phyloP scores from a whole-genome alignment of 2,797 vertebrate species.

The Calcarius lapponicus region DNA sequence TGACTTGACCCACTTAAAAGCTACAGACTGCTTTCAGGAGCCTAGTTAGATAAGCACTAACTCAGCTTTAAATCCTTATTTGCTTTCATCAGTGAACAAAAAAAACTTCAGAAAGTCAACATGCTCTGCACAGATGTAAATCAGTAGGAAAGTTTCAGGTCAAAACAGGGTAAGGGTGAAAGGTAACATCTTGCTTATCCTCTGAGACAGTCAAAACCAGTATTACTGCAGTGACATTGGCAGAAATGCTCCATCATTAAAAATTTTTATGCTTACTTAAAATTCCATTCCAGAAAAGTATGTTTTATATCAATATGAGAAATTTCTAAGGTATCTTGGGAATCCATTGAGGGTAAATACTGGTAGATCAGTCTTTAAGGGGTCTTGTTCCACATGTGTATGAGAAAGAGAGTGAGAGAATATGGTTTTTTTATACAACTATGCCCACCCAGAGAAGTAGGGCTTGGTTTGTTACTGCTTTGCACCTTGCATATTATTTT shows the following conservation, averaged over 20 bases:
- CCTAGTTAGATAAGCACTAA: not conserved
- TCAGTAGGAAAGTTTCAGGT: not conserved
- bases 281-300: not conserved
- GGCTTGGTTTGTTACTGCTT: not conserved
- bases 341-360: not conserved
- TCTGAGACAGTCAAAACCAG: not conserved
- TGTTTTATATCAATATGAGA: not conserved
- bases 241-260: not conserved
- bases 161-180: not conserved
- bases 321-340: not conserved
- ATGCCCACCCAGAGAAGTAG: not conserved
- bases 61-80: not conserved
- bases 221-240: not conserved
- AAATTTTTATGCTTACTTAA: not conserved
- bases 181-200: not conserved
- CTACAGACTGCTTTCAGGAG: not conserved
- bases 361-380: not conserved
- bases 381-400: accelerated
- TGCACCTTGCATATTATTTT: not conserved
- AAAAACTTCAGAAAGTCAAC: not conserved
- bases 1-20: not conserved
- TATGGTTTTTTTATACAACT: not conserved
- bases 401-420: not conserved
- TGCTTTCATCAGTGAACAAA: not conserved
- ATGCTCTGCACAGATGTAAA: not conserved